A percentile compares a stretch with the other conserved stretches of the same genome.
Conservation (phyloP, 2,113 vertebrate species). For the Hemiscyllium ocellatum region DNA sequence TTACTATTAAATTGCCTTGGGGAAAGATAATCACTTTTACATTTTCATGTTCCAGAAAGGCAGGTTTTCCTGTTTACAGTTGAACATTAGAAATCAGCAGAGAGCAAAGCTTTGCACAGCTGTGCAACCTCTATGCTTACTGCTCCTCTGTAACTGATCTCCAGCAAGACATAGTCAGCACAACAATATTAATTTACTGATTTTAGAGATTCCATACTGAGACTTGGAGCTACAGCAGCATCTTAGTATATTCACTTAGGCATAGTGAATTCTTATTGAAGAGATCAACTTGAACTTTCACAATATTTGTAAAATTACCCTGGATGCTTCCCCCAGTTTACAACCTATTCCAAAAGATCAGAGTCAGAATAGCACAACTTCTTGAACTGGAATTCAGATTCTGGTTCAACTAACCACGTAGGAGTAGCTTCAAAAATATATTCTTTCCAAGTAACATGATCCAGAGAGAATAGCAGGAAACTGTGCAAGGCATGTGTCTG, state of each 20-base stretch:
- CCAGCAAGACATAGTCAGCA: background rate
- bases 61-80: background rate
- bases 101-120: background rate
- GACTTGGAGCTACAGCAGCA: background rate
- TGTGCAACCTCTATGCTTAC: background rate
- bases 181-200: no score
- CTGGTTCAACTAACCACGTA: background rate
- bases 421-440: background rate
- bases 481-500: background rate
- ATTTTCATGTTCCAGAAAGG: background rate
- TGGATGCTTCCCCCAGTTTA: background rate
- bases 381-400: background rate
- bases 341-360: background rate
- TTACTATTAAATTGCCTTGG: background rate
- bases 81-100: background rate
- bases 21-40: background rate
- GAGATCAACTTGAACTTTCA: background rate
- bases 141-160: background rate
- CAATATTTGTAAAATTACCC: background rate
- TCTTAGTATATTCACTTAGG: background rate
- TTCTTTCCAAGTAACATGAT: background rate
- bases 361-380: background rate
- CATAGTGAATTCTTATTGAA: background rate
- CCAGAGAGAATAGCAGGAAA: slow-evolving; percentile 7
- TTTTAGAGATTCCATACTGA: background rate